Conservation (phyloP, 2,113 vertebrate species). For the Forbesichthys agassizii region DNA sequence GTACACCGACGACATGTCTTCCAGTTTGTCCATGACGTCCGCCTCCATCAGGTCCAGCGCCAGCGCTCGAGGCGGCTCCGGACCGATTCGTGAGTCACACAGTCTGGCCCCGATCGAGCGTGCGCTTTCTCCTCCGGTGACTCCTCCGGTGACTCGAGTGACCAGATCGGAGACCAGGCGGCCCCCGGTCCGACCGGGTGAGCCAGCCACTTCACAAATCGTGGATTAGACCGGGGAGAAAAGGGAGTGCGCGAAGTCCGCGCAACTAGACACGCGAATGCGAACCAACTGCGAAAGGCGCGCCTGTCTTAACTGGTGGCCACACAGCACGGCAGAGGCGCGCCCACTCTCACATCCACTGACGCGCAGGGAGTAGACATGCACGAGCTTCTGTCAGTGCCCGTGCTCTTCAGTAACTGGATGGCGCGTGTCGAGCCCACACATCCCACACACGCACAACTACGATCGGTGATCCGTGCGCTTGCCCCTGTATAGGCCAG, state of each 20-base stretch:
- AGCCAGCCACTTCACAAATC: slow-evolving; percentile 65
- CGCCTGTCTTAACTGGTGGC: slow-evolving; percentile 39
- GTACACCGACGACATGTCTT: slow-evolving; percentile 86
- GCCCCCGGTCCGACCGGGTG: slow-evolving; percentile 62
- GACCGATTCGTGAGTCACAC: slow-evolving; percentile 69
- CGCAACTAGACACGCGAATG: slow-evolving; percentile 14
- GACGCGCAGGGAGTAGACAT: background rate
- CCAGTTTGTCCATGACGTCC: slow-evolving; percentile 84
- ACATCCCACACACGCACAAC: slow-evolving; percentile 66
- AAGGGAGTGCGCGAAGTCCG: slow-evolving; percentile 8
- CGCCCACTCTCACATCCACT: slow-evolving; percentile 11
- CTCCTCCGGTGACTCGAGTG: slow-evolving; percentile 41
- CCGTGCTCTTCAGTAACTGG: slow-evolving; percentile 40
- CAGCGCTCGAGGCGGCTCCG: slow-evolving; percentile 56
- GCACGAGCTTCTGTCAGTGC: slow-evolving; percentile 39
- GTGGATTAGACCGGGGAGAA: slow-evolving; percentile 31
- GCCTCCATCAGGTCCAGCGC: slow-evolving; percentile 77
- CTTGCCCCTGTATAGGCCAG: slow-evolving; percentile 35
- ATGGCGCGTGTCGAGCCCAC: slow-evolving; percentile 49
- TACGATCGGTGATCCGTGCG: slow-evolving; percentile 34
- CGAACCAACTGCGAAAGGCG: background rate
- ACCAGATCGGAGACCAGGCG: slow-evolving; percentile 68
- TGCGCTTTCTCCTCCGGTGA: slow-evolving; percentile 29
- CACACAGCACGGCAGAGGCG: slow-evolving; percentile 18
- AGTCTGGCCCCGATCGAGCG: slow-evolving; percentile 66